Evolutionary conservation across 2,888 invertebrate genomes (phyloP), one percentile per base, ranked within the genome.

Genomic region (Mythimna ferrago): DNA sequence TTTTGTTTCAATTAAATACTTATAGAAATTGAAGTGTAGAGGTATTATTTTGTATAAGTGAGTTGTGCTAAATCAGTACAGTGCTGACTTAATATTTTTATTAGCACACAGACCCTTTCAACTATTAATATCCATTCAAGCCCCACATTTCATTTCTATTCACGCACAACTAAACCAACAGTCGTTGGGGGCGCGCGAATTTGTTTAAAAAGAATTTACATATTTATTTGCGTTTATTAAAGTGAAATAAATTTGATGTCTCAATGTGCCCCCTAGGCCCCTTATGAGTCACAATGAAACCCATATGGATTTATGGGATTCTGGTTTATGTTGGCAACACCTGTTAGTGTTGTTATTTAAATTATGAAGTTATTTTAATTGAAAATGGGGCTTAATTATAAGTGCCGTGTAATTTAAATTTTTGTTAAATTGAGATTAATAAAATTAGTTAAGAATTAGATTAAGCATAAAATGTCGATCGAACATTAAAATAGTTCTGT

Each of bases 221-320:
- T 93, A 90, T 88, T 89, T 91, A 93, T 93, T 93, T 93, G 94
- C 91, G 93, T 93, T 85, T 90, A 93, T 94, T 94, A 94, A 93
- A 93, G 80, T 82, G 89, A 89, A 90, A 94, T 94, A 92, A 92
- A 93, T 91, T 89, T 91, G 91, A 93, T 88, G 91, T 90, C 91
- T 93, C 90, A 87, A 92, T 90, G 77, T 82, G 57, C 54, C 68
- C 83, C 80, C 67, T 80, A 21, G 60, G 48, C 66, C 81, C 80
- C 65, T 83, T 70, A 57, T 60, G 57, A 57, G 54, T 70, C 53
- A 61, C 62, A 79, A 66, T 71, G 32, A 64, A 75, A 69, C 61
- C n/a, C 75, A 78, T 80, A 74, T 64, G 83, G 83, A 70, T 48
- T 81, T 80, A 84, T 85, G 73, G 71, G 64, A 62, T 79, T 65